Conservation (phyloP, 2,888 invertebrate species). For the Pristionchus entomophagus region DNA sequence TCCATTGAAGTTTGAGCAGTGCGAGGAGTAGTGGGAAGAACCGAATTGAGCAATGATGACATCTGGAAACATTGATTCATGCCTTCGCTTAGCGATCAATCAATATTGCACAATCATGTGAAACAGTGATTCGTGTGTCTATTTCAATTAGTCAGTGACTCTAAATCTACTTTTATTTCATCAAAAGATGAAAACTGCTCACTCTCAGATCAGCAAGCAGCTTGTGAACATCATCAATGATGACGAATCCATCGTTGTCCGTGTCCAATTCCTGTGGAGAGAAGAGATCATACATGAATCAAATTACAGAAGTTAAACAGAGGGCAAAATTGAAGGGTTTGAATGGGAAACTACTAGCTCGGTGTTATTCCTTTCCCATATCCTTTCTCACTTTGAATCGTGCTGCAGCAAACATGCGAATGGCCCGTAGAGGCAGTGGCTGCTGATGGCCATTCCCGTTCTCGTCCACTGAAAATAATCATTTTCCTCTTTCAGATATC, state of each 20-base stretch:
- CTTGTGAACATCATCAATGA: constrained; percentile 55
- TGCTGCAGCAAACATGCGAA: constrained; percentile 28
- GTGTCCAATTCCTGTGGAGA: constrained; percentile 58
- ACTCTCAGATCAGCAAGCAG: constrained; percentile 14
- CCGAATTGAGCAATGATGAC: constrained; percentile 39
- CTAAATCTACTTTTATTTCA: too few species aligned
- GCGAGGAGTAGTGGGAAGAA: constrained; percentile 32
- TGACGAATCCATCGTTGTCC: constrained; percentile 68
- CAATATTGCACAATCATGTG: too few species aligned
- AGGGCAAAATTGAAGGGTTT: neutral
- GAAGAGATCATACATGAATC: neutral
- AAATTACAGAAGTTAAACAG: neutral
- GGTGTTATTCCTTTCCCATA: too few species aligned
- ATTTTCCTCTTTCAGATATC: neutral
- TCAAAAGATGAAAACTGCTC: neutral
- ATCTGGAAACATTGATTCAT: constrained; percentile 9
- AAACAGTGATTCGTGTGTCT: too few species aligned
- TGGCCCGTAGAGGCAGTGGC: neutral
- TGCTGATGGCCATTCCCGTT: neutral
- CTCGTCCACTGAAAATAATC: constrained; percentile 19
- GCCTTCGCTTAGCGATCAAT: too few species aligned
- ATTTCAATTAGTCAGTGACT: too few species aligned
- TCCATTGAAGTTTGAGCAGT: neutral
- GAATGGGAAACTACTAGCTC: neutral
- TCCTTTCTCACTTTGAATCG: constrained; percentile 40